These are phyloP conservation scores for Nothobranchius kuhntae DNA, from an alignment of 2,113 vertebrate species.

Conservation along the genomic window DNA sequence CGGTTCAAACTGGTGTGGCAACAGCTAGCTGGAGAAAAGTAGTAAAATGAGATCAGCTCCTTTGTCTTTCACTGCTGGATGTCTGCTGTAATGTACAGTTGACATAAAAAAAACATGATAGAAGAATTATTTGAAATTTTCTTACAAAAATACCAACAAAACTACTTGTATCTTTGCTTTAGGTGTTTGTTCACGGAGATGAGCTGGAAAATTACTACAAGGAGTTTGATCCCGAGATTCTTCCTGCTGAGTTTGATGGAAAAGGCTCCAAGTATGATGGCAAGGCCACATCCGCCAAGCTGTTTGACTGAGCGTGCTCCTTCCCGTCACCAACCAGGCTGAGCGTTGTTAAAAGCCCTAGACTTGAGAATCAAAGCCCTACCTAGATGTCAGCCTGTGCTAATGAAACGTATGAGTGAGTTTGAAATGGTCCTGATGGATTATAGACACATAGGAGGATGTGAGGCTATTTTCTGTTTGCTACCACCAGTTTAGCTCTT, in stretches of 20 bases:
- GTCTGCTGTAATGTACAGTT: no score
- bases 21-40: background rate
- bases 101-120: no score
- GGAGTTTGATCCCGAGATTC: constrained; percentile 90
- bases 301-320: constrained; percentile 81
- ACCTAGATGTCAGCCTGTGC: constrained; percentile 12
- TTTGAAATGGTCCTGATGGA: constrained; percentile 14
- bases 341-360: constrained; percentile 9
- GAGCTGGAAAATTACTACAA: constrained; percentile 91
- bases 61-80: background rate
- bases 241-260: constrained; percentile 92
- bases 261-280: constrained; percentile 88
- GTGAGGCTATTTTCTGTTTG: no score
- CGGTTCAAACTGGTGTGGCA: no score
- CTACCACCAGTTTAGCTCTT: no score
- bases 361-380: constrained; percentile 29
- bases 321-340: constrained; percentile 17
- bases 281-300: constrained; percentile 83
- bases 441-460: constrained; percentile 7
- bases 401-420: constrained; percentile 2
- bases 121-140: no score
- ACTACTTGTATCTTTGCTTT: background rate
- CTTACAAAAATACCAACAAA: background rate
- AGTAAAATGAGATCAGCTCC: background rate
- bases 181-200: constrained; percentile 95